These are phyloP conservation scores for Excalfactoria chinensis DNA, from an alignment of 2,113 vertebrate species.

Conservation along the genomic window DNA sequence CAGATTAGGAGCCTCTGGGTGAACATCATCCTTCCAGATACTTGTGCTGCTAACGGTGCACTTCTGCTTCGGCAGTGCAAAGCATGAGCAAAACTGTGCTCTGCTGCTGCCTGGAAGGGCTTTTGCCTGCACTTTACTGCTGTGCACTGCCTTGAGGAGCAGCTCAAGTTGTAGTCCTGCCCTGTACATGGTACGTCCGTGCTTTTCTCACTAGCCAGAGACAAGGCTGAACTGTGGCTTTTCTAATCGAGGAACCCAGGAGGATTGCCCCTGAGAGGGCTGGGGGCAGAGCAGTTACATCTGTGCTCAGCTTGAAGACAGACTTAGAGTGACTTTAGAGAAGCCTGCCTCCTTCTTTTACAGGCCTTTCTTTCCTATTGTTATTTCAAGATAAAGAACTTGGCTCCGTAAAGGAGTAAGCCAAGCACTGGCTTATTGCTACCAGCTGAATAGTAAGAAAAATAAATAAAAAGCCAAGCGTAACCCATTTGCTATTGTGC, in stretches of 20 bases:
- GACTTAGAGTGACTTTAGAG: constrained; percentile 53
- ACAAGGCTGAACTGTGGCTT: background rate
- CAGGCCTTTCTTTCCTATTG: constrained; percentile 58
- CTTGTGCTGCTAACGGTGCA: background rate
- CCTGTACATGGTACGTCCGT: background rate
- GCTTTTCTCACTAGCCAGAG: constrained; percentile 17
- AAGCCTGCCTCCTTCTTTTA: constrained; percentile 44
- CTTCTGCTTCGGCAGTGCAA: background rate
- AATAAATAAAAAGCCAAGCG: constrained; percentile 47
- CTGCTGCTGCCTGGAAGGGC: background rate
- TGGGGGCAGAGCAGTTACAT: constrained; percentile 27
- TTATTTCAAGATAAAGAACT: constrained; percentile 67
- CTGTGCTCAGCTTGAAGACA: background rate
- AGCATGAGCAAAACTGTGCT: background rate
- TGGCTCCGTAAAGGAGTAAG: constrained; percentile 43
- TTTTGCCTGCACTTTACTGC: background rate
- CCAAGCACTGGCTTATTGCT: constrained; percentile 61
- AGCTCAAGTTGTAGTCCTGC: background rate
- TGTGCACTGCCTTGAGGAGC: background rate
- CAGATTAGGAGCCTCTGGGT: constrained; percentile 36
- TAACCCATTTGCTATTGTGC: constrained; percentile 59
- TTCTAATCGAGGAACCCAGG: background rate
- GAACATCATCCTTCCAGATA: constrained; percentile 32
- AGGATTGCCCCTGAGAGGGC: rapidly evolving
- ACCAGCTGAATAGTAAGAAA: constrained; percentile 54